A percentile compares a stretch with the other conserved stretches of the same genome.
These are phyloP conservation scores for Spatula clypeata DNA, from an alignment of 2,797 vertebrate species.

Conservation along the genomic window DNA sequence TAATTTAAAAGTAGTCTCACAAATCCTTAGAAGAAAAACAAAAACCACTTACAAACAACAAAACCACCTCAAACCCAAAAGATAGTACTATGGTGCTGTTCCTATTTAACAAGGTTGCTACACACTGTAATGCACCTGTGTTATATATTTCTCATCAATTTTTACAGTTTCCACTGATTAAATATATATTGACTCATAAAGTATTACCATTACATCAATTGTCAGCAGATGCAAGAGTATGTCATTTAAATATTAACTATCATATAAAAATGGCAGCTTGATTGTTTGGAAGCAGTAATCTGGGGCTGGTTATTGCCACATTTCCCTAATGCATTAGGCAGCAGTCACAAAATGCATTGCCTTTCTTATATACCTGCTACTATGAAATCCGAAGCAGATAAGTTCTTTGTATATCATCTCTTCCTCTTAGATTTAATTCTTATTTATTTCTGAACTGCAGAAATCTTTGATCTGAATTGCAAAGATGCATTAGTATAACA, in stretches of 20 bases:
- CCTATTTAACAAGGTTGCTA: slow-evolving; percentile 67
- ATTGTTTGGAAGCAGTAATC: slow-evolving; percentile 92
- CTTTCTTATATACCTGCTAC: slow-evolving; percentile 48
- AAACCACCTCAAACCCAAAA: neutral
- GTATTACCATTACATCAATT: slow-evolving; percentile 92
- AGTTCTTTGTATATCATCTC: slow-evolving; percentile 52
- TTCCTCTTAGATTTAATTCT: slow-evolving; percentile 77
- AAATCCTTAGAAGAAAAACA: neutral
- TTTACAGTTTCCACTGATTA: slow-evolving; percentile 93
- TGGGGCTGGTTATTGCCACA: slow-evolving; percentile 79
- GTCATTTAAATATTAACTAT: slow-evolving; percentile 96
- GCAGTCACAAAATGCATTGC: slow-evolving; percentile 63
- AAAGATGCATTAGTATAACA: slow-evolving; percentile 53
- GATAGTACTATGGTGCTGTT: slow-evolving; percentile 52
- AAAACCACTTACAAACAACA: too few species aligned
- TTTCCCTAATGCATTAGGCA: slow-evolving; percentile 80
- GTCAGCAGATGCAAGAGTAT: slow-evolving; percentile 89
- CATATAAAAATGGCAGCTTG: slow-evolving; percentile 95
- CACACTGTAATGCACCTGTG: slow-evolving; percentile 67
- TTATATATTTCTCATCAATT: slow-evolving; percentile 90
- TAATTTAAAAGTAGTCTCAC: slow-evolving; percentile 4
- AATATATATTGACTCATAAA: slow-evolving; percentile 96
- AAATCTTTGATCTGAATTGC: slow-evolving; percentile 66
- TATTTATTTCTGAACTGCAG: slow-evolving; percentile 55
- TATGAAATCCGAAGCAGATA: slow-evolving; percentile 28